A percentile compares a stretch with the other conserved stretches of the same genome.
These are phyloP conservation scores for Mionectes olivaceus DNA, from an alignment of 2,797 vertebrate genomes.

Conservation along the genomic window DNA sequence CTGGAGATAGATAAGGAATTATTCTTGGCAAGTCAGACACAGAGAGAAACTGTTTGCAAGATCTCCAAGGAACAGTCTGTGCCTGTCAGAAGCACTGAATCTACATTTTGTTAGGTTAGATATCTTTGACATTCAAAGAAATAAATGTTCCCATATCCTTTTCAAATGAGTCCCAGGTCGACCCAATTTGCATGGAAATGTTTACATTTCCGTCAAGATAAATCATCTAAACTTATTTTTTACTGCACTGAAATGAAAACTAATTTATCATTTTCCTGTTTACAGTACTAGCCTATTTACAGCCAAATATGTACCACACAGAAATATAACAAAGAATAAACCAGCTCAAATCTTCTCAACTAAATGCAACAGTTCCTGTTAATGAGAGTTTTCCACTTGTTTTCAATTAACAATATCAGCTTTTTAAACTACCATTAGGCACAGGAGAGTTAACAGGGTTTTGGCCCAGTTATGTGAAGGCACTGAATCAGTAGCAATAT, in stretches of 20 bases:
- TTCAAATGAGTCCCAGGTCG: slow-evolving; percentile 39
- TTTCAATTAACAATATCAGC: not conserved
- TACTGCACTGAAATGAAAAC: not conserved
- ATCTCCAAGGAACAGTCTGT: slow-evolving; percentile 53
- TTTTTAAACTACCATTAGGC: not conserved
- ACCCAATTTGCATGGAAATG: slow-evolving; percentile 36
- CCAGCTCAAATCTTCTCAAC: not conserved
- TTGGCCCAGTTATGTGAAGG: not conserved
- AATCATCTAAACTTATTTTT: slow-evolving; percentile 1
- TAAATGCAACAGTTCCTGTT: not conserved
- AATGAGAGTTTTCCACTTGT: not conserved
- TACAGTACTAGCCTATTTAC: not conserved
- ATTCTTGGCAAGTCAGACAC: slow-evolving; percentile 30
- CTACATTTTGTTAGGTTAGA: slow-evolving; percentile 37
- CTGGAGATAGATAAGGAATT: slow-evolving; percentile 57
- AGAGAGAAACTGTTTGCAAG: slow-evolving; percentile 49
- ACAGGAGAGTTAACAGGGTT: not conserved
- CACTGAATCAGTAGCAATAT: not conserved
- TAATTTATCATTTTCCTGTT: slow-evolving; percentile 1
- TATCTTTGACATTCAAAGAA: slow-evolving; percentile 49
- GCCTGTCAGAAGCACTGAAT: slow-evolving; percentile 29
- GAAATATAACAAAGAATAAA: not conserved
- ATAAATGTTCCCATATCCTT: slow-evolving; percentile 34
- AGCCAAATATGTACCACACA: not conserved
- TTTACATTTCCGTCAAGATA: slow-evolving; percentile 63